Evolutionary conservation across 2,113 vertebrate genomes (phyloP), one percentile per base, ranked within the genome.

Genomic region (Colius striatus): DNA sequence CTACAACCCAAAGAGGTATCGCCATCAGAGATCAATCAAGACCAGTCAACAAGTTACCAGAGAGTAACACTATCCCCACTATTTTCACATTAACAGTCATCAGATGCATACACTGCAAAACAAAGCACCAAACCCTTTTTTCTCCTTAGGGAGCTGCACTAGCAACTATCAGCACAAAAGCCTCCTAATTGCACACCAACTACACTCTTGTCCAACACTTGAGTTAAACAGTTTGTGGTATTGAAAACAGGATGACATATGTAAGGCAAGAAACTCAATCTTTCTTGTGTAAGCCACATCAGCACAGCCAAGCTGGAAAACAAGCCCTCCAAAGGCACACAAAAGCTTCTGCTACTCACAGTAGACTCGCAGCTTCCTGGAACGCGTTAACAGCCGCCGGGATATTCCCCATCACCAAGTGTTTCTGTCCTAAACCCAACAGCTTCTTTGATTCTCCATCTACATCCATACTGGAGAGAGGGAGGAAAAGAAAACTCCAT

Each of bases 351-450:
- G 30, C 17, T 97, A 99, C 99, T 99, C 96, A 99, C 99, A 99
- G 94, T 97, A 99, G 98, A 87, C 98, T 97, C 3, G 99, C 99
- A 87, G 99, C 99, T 78, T 99, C 99, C 97, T 99, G 99, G 94
- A 99, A 99, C 0, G 99, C 99, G 85, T 97, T 97, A 87, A 99
- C 99, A 78, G 99, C 99, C 65, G 99, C 98, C 16, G 99, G 98
- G 86, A 99, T 97, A 94, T 99, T 98, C 51, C 99, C 99, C 99
- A 99, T 99, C 79, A 99, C 99, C 68, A 99, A 96, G 94, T 99
- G 98, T 88, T 98, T 98, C 94, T 99, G 99, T 65, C 99, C 99
- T n/a, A 98, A 98, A 67, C 99, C 99, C 84, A 99, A 96, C 3
- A 99, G 94, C 81, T 99, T 99, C 97, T 99, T 99, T 38, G 99